phyloP scores from a whole-genome alignment of 2,113 vertebrate genomes.

The Urocolius indicus region DNA sequence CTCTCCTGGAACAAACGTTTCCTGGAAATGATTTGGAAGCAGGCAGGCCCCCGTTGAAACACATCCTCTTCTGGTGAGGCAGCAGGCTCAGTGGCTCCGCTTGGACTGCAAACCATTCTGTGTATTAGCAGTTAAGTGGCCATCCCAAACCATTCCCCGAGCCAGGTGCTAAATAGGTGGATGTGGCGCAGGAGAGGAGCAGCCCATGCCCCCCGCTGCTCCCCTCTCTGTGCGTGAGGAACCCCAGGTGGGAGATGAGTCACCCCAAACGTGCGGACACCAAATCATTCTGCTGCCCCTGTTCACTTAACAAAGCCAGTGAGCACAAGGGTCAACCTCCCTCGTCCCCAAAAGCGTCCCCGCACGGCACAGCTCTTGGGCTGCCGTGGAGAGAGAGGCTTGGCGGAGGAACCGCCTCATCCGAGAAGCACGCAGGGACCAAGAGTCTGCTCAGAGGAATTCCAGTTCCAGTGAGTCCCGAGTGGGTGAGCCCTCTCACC shows the following conservation, averaged over 20 bases:
- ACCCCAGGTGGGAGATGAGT: neutral
- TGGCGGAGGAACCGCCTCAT: accelerated
- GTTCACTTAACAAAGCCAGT: too few relatives aligned
- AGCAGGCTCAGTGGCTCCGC: accelerated
- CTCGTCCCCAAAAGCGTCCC: too few relatives aligned
- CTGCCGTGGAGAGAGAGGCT: neutral
- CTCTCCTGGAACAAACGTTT: neutral
- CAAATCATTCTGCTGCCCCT: neutral
- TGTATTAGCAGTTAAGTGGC: too few relatives aligned
- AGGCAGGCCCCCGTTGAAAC: neutral
- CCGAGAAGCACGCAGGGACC: neutral
- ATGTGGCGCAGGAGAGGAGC: too few relatives aligned
- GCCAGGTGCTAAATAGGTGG: too few relatives aligned
- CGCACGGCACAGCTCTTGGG: too few relatives aligned
- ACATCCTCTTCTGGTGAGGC: neutral
- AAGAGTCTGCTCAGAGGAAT: too few relatives aligned
- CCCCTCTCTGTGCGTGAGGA: neutral
- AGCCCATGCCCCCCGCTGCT: neutral
- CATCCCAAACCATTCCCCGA: too few relatives aligned
- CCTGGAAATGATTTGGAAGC: neutral
- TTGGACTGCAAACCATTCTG: too few relatives aligned
- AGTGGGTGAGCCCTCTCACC: too few relatives aligned
- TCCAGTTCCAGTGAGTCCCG: too few relatives aligned
- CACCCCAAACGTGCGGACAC: neutral
- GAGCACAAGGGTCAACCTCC: too few relatives aligned